Base-by-base conservation (phyloP, 2,797 vertebrate species). In the Rhinella marina region DNA sequence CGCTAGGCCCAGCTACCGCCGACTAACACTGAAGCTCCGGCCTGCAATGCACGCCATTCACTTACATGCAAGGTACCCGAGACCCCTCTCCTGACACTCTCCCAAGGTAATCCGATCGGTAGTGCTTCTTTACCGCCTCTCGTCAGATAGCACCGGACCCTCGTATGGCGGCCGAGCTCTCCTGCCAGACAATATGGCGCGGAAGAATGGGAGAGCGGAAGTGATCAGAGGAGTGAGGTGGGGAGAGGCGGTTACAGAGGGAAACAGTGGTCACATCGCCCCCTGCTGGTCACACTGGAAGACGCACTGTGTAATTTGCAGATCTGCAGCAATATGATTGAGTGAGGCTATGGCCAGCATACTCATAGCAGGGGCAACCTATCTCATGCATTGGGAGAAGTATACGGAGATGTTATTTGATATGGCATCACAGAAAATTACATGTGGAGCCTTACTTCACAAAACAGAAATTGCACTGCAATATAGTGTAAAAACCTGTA, bases 141-240 rank as follows among this genome's bases (percentile, higher is more conserved):
- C 77, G 41, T 62, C 7, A 12, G 2, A 17, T 19, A 25, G 14
- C 21, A 3, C 32, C 29, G 59, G 32, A 92, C 92, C 93, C 93
- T 8, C 52, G 2, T 50, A 50, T 52, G 72, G 32, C 61, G 41
- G 32, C 72, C 57, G 83, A 50, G 23, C 92, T 92, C 82, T 91
- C 85, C 79, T 90, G 91, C 91, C 92, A 95, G 92, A 92, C 93
- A 95, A 95, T 94, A 95, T 95, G 94, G 94, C 95, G 94, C 91
- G 88, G 0, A 82, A 7, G 25, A 14, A 8, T 4, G 7, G 57
- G 91, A 75, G 87, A 92, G 93, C 94, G 94, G 95, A 95, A 95
- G 91, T 91, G 88, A 90, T 93, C 90, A 72, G 11, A 57, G 64
- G 52, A 10, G 29, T 81, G 77, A n/a, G 27, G 7, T 9, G 52